Evolutionary conservation across 1,140 invertebrate species (phyloP), one percentile per base, ranked within the genome.

Genomic region (Diabrotica undecimpunctata): DNA sequence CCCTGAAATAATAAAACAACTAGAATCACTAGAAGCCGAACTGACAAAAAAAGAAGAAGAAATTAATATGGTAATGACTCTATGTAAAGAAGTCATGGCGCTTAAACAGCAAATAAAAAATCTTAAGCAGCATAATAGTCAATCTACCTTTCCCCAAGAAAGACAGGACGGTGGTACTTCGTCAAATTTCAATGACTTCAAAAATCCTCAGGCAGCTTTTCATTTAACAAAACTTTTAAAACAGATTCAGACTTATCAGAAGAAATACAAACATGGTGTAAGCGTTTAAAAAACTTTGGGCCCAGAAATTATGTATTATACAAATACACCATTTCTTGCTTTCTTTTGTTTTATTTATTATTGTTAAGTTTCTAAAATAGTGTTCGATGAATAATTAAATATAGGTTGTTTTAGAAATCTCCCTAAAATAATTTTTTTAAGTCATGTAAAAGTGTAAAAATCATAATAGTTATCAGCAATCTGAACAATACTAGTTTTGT

Each of bases 41-140:
- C 70, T 84, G 4, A 75, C 66, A 14, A 73, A 67, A 0, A 84
- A 84, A 72, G 82, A 84, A 69, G 78, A 82, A 65, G 83, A 84
- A 71, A 82, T 84, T 38, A 79, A 73, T 12, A 80, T 81, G 54
- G 77, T 84, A 10, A 74, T 83, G 66, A 70, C 74, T 54, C 71
- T 85, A n/a, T 83, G 81, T 62, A 80, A 81, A 65, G 82, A 84
- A 72, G 82, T 83, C 8, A 66, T 78, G 63, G 62, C 70, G 8
- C 66, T 84, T 54, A 84, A 83, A 61, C 75, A 80, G 35, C 80
- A 83, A 70, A 78, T 83, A 61, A 79, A 76, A 68, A 54, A 71
- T 25, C 51, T 81, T 5, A 75, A 78, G 61, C 73, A 82, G 36
- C 77, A 72, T 60, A 64, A 65, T 5, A 75, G 72, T 56, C 67